These are phyloP conservation scores for Rotaria socialis DNA, from an alignment of 2,888 invertebrate species.

Conservation along the genomic window DNA sequence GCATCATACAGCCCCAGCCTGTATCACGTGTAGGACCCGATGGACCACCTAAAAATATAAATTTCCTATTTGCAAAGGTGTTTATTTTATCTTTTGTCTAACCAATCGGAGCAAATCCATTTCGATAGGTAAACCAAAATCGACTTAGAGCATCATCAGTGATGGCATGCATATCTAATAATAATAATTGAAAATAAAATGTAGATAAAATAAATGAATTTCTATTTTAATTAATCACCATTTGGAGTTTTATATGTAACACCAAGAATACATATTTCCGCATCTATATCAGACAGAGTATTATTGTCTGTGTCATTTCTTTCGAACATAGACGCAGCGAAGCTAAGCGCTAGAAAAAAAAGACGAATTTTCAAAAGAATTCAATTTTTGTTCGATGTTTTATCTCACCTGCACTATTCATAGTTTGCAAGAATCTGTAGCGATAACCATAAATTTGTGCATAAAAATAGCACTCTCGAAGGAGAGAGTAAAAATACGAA, in stretches of 20 bases:
- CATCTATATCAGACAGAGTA: not conserved
- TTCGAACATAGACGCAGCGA: not conserved
- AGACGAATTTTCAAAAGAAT: no score
- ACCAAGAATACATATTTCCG: conserved; percentile 17
- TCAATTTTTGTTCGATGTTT: not conserved
- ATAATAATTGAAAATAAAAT: not conserved
- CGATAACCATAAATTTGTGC: not conserved
- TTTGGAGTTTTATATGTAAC: conserved; percentile 8
- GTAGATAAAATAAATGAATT: not conserved
- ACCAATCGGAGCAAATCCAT: conserved; percentile 42
- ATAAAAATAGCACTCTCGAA: not conserved
- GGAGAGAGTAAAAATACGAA: not conserved
- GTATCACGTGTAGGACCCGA: conserved; percentile 42
- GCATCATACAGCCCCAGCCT: conserved; percentile 47
- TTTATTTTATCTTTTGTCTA: not conserved
- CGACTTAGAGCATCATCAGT: conserved; percentile 36
- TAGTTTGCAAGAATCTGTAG: not conserved
- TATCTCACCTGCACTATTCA: conserved; percentile 33
- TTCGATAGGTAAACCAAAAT: conserved; percentile 46
- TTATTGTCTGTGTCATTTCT: not conserved
- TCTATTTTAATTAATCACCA: not conserved
- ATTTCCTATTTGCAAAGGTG: not conserved
- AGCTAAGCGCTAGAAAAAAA: not conserved
- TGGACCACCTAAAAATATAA: not conserved
- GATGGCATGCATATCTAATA: conserved; percentile 32